Base-by-base conservation (phyloP, 2,888 invertebrate species). In the Entomobrya multifasciata region DNA sequence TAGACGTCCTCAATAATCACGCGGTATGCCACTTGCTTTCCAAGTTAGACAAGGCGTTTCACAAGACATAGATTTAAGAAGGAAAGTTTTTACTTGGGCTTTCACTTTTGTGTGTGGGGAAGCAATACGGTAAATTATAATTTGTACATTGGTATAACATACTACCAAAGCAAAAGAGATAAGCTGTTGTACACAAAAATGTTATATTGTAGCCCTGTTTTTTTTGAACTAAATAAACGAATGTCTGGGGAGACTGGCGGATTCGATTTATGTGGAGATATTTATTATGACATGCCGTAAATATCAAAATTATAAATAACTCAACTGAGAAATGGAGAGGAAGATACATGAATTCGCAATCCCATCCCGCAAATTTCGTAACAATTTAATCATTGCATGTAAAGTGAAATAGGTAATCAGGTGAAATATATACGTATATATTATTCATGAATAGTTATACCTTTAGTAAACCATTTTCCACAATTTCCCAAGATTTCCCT, bases 21-120 rank as follows among this genome's bases (percentile, higher is more conserved):
- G 67, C 67, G 67, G 67, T 70, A 70, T 47, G 67, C 67, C 67
- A 41, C 67, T 15, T n/a, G 11, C 67, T 70, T 70, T 70, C 20
- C 47, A 70, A 70, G 8, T 22, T 13, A 70, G 47, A 70, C 47
- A 70, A 44, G 67, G 44, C 67, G 22, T 70, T 70, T 70, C 44
- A 22, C 67, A 70, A 47, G 47, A 65, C 30, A 30, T 62, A 70
- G 47, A 70, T 36, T 36, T 36, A 36, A 36, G 8, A 36, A 36
- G 36, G 36, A 36, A 36, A 36, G 20, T 70, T 44, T 70, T 47
- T 70, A 20, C 67, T 47, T 70, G 36, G 4, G 20, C 67, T 22
- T 70, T 70, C 65, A 41, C 41, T 70, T 47, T 47, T 47, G 8
- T 70, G n/a, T 17, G 67, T 70, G 36, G 30, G 36, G 2, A 13